Evolutionary conservation across 2,888 invertebrate species (phyloP).

Genomic region (Himalopsyche japonica): DNA sequence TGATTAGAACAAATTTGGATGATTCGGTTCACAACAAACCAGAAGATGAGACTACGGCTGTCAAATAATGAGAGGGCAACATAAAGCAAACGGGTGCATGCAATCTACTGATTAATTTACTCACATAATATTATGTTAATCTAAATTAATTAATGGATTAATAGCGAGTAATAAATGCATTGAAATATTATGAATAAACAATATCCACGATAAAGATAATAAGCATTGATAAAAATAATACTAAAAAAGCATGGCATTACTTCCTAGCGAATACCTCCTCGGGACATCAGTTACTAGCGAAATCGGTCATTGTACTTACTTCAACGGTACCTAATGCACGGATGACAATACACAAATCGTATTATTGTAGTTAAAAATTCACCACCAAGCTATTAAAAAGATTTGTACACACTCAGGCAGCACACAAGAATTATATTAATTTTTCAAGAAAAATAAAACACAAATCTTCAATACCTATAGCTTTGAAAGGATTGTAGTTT

Average conservation of each 20-base stretch:
- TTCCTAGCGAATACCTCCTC: constrained; percentile 33
- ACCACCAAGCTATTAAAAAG: constrained; percentile 3
- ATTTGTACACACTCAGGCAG: constrained; percentile 60
- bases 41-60: neutral
- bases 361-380: constrained; percentile 6
- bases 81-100: constrained; percentile 3
- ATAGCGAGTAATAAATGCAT: neutral
- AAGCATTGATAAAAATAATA: neutral
- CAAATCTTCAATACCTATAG: neutral
- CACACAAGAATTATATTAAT: constrained; percentile 44
- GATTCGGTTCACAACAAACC: neutral
- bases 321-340: neutral
- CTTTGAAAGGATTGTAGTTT: neutral
- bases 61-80: neutral
- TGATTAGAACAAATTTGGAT: constrained; percentile 9
- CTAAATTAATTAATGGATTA: neutral
- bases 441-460: neutral
- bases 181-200: neutral
- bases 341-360: neutral
- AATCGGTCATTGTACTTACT: neutral
- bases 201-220: neutral
- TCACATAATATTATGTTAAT: neutral
- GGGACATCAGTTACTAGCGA: constrained; percentile 30
- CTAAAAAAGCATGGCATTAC: constrained; percentile 18
- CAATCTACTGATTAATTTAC: neutral